Evolutionary conservation across 2,888 invertebrate species (phyloP).

Genomic region (Apotomis turbidana): DNA sequence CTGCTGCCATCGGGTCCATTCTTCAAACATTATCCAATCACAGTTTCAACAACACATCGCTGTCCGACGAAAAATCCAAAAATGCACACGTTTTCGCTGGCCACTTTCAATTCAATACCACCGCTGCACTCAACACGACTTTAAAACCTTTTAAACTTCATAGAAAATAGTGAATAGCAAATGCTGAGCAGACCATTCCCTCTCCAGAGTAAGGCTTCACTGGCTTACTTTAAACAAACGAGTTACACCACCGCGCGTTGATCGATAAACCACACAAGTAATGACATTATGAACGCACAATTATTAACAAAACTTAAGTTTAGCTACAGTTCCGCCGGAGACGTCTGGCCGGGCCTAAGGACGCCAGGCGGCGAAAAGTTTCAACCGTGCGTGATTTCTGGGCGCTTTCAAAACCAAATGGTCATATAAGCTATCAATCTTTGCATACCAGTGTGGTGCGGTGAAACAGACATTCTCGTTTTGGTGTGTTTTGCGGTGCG

Average conservation of each 20-base stretch:
- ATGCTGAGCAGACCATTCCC: constrained; percentile 51
- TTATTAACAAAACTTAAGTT: constrained; percentile 55
- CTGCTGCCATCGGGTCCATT: constrained; percentile 79
- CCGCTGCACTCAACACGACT: constrained; percentile 49
- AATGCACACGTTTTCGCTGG: constrained; percentile 14
- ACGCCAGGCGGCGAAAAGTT: constrained; percentile 82
- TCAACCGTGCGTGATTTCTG: constrained; percentile 82
- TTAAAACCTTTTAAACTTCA: constrained; percentile 59
- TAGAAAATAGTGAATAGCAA: constrained; percentile 56
- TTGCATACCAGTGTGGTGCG: constrained; percentile 82
- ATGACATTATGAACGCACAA: constrained; percentile 67
- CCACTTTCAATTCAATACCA: constrained; percentile 42
- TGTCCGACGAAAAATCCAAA: constrained; percentile 1
- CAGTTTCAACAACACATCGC: constrained; percentile 52
- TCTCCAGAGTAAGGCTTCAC: constrained; percentile 67
- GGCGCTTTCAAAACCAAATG: constrained; percentile 82
- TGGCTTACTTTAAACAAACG: constrained; percentile 63
- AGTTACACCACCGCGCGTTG: constrained; percentile 58
- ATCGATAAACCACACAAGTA: constrained; percentile 65
- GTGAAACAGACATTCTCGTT: constrained; percentile 71
- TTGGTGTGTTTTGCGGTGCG: constrained; percentile 56
- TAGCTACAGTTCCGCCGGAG: constrained; percentile 52
- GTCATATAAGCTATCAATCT: constrained; percentile 84
- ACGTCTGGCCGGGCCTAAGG: constrained; percentile 74
- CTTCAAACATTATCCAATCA: constrained; percentile 68